Evolutionary conservation across 2,113 vertebrate species (phyloP).

Genomic region (Thamnophis sirtalis): DNA sequence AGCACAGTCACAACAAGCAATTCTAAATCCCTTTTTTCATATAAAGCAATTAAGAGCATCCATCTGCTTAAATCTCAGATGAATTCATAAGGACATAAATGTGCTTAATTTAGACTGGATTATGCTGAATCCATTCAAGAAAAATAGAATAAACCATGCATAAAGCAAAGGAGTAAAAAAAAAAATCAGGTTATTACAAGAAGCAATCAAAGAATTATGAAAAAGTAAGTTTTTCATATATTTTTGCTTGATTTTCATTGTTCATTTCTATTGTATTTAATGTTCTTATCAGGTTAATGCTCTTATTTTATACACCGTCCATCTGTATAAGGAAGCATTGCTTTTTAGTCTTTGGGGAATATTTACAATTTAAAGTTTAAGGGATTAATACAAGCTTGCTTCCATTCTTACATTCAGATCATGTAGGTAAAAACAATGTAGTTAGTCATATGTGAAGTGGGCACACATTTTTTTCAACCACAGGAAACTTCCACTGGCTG

Average conservation of each 20-base stretch:
- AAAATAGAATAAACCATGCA: constrained; percentile 20
- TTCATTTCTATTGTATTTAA: constrained; percentile 4
- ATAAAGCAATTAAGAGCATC: background rate
- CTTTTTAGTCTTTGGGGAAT: constrained; percentile 23
- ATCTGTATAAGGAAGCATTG: constrained; percentile 19
- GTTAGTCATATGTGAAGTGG: background rate
- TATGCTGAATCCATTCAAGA: background rate
- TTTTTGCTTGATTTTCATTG: background rate
- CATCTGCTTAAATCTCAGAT: background rate
- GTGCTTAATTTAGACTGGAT: background rate
- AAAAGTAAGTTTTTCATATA: background rate
- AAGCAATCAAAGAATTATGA: constrained; percentile 6
- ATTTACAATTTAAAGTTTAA: constrained; percentile 1
- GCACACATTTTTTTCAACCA: background rate
- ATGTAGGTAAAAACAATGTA: background rate
- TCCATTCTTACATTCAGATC: background rate
- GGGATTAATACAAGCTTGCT: background rate
- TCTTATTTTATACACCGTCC: constrained; percentile 12
- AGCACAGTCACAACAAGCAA: background rate
- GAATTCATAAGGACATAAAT: background rate
- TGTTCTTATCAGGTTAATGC: constrained; percentile 44
- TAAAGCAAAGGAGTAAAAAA: constrained; percentile 19
- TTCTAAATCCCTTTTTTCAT: background rate
- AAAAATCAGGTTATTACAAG: constrained; percentile 21
- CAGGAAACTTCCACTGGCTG: background rate